Evolutionary conservation across 2,113 vertebrate genomes (phyloP), one percentile per base, ranked within the genome.

Genomic region (Bagarius yarrelli): DNA sequence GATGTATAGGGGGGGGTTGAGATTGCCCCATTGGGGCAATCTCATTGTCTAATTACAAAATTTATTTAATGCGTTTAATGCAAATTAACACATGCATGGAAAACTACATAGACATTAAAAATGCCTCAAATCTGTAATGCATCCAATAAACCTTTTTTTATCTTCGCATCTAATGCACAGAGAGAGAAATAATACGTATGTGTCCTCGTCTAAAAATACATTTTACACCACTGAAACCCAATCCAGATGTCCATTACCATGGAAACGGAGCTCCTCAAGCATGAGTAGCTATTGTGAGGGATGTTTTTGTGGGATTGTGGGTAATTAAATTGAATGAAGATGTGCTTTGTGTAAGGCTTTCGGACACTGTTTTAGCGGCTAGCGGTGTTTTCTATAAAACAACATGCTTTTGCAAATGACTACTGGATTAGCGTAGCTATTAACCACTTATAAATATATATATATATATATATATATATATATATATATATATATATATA

Each of bases 211-310:
- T 76, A 76, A 78, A 80, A 83, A 74, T 80, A 76, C 44, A 80
- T 84, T 86, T 67, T 53, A 82, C 18, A 71, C 81, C 13, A 59
- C 18, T 71, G 76, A 76, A 79, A 78, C 77, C 76, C 57, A 76
- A 80, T 80, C 70, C 25, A 18, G 52, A 47, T 23, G 1, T 19
- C 52, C 60, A 74, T 84, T 69, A 66, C 85, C 85, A 85, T 86
- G 81, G 85, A 82, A 86, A 88, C 83, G 2, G 34, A 36, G 32
- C 50, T 83, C 74, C 66, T 47, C 15, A 1, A 47, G 40, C 21
- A 30, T 34, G 53, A 59, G 81, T 55, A 70, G 32, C 57, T 27
- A 86, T 76, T 70, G 78, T 78, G 81, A 77, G 77, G 36, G 55
- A 63, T 56, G 61, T 80, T 66, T 64, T 66, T 64, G 76, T 64